Base-by-base conservation (phyloP, 2,888 invertebrate genomes). In the Pseudoips prasinana region DNA sequence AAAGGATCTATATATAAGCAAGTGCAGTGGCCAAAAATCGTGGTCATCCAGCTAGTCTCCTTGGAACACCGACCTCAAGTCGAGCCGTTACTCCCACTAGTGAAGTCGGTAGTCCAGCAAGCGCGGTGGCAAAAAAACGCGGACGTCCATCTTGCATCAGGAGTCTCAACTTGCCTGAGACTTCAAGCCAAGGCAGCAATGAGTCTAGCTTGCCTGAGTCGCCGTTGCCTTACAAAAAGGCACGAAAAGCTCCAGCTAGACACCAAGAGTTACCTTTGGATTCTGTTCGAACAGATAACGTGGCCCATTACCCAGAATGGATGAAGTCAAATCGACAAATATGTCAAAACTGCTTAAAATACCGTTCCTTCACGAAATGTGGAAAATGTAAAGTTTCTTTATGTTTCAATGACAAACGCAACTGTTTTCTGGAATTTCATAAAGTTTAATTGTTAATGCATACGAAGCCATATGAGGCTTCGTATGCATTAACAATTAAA, bases 401-500 rank as follows among this genome's bases (percentile, higher is more conserved):
- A 19, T 46, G 46, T 25, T 36, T 26, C 11, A 46, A 42, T 17
- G 39, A 42, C 8, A 46, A 46, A 29, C 20, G 4, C 20, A 20
- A 20, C 7, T 20, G 20, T 18, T 18, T 18, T 20, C 3, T 5
- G 20, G 20, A 5, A 20, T 20, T 20, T 20, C 20, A 20, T 7
- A 7, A 20, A 20, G 7, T 7, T 20, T 20, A 20, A 20, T 20
- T 20, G 20, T 20, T 20, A 20, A 20, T 7, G 20, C 20, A 20
- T 20, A 20, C 20, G 20, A 20, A 20, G 20, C 20, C 20, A 20
- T 20, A 20, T 20, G 2, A 5, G 20, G 20, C 20, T 2, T 7
- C 20, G 7, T 20, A 20, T n/a, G n/a, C n/a, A n/a, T n/a, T n/a
- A n/a, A n/a, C n/a, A n/a, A n/a, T n/a, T n/a, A n/a, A n/a, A n/a